phyloP scores from a whole-genome alignment of 2,113 vertebrate genomes.

The Phalacrocorax pelagicus region DNA sequence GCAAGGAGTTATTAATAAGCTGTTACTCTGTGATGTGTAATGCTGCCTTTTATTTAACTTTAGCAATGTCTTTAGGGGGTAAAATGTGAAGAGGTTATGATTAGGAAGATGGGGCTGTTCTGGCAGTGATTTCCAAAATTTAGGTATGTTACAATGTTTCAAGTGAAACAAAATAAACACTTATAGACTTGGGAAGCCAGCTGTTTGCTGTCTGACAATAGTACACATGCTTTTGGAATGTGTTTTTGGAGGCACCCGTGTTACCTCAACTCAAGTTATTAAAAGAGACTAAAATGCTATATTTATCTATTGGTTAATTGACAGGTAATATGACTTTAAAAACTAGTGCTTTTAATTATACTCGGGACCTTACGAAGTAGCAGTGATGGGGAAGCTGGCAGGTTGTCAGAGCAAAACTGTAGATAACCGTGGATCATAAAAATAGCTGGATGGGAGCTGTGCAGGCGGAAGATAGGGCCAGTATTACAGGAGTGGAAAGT shows the following conservation, averaged over 20 bases:
- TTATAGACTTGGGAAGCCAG: neutral
- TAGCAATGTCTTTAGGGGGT: neutral
- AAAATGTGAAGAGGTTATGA: neutral
- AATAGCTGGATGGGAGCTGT: neutral
- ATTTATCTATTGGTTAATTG: neutral
- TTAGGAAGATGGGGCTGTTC: neutral
- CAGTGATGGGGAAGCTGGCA: neutral
- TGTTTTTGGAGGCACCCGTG: neutral
- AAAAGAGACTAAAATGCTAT: neutral
- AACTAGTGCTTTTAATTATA: neutral
- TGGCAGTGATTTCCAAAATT: neutral
- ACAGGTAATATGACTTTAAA: neutral
- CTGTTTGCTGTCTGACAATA: neutral
- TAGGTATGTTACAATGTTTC: neutral
- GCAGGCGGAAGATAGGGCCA: neutral
- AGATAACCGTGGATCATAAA: neutral
- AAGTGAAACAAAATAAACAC: neutral
- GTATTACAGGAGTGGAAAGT: neutral
- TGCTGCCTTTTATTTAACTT: neutral
- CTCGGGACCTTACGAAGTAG: neutral
- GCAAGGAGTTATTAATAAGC: neutral
- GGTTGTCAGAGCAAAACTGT: neutral
- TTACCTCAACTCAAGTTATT: neutral
- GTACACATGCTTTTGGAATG: neutral
- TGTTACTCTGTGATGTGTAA: neutral